Evolutionary conservation across 1,140 invertebrate species (phyloP).

Genomic region (Drosophila ironensis): DNA sequence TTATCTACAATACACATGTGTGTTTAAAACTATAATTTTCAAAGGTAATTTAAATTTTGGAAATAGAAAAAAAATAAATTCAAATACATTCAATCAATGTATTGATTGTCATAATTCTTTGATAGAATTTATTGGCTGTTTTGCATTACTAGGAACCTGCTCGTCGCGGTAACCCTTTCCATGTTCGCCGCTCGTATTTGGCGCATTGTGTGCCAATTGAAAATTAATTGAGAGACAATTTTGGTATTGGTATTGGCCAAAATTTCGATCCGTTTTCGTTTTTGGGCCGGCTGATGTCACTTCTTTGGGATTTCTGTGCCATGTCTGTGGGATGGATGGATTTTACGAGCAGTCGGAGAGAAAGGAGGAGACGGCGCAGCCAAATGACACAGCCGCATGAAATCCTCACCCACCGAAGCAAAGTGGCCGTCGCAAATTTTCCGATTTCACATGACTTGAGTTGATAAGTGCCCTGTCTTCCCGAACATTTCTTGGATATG

Average conservation of each 20-base stretch:
- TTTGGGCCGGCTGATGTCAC: slow-evolving; percentile 59
- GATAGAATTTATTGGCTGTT: too few species aligned
- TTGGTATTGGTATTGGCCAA: slow-evolving; percentile 33
- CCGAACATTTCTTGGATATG: too few species aligned
- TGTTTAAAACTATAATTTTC: too few species aligned
- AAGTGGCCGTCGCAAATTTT: slow-evolving; percentile 45
- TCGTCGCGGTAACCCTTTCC: too few species aligned
- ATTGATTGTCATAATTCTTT: too few species aligned
- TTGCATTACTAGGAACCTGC: too few species aligned
- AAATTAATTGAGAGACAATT: slow-evolving; percentile 65
- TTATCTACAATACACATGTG: too few species aligned
- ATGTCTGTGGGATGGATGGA: slow-evolving; percentile 18
- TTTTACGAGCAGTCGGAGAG: slow-evolving; percentile 33
- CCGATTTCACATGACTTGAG: slow-evolving; percentile 24
- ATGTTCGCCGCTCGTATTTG: slow-evolving; percentile 15
- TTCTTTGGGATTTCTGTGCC: not conserved
- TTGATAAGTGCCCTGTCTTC: slow-evolving; percentile 22
- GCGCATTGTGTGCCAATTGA: slow-evolving; percentile 58
- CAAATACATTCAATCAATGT: too few species aligned
- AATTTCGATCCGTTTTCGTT: slow-evolving; percentile 17
- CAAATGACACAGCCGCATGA: slow-evolving; percentile 43
- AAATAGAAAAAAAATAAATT: too few species aligned
- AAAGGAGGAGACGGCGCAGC: not conserved
- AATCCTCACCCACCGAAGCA: slow-evolving; percentile 56
- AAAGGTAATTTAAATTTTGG: too few species aligned